Conservation (phyloP, 1,140 invertebrate species). For the Formica selysi region DNA sequence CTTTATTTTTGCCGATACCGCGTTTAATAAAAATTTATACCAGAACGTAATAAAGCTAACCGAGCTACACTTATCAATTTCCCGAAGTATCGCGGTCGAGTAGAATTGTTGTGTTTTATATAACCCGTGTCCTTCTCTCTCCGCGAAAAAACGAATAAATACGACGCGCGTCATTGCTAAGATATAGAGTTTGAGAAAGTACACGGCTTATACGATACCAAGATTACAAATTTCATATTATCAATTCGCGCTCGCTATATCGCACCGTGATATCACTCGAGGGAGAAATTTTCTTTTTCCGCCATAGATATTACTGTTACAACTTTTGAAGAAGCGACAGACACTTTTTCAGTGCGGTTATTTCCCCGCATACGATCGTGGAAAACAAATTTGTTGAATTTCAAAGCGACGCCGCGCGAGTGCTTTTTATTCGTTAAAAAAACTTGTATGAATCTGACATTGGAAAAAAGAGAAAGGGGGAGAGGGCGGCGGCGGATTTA, state of each 20-base stretch:
- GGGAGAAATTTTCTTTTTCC: constrained; percentile 1
- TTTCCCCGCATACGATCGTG: constrained; percentile 13
- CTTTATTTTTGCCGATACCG: constrained; percentile 30
- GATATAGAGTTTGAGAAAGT: constrained; percentile 20
- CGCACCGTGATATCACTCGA: constrained; percentile 1
- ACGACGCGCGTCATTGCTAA: not conserved
- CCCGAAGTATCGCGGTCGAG: constrained; percentile 24
- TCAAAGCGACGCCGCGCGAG: constrained; percentile 21
- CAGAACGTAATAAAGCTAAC: constrained; percentile 51
- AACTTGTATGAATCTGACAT: not conserved
- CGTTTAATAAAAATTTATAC: constrained; percentile 34
- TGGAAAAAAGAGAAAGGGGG: too few species aligned
- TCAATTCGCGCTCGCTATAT: constrained; percentile 46
- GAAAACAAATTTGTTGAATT: constrained; percentile 39
- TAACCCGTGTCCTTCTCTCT: not conserved
- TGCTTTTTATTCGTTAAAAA: constrained; percentile 13
- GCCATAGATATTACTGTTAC: constrained; percentile 19
- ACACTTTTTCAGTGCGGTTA: constrained; percentile 1
- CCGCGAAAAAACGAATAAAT: constrained; percentile 10
- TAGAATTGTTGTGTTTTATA: constrained; percentile 15
- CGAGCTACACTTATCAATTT: constrained; percentile 42
- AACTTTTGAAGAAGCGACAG: constrained; percentile 44
- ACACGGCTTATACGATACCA: not conserved
- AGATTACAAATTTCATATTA: constrained; percentile 50
- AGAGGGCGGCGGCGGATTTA: not conserved